These are phyloP conservation scores for Pseudomugil gertrudae DNA, from an alignment of 2,797 vertebrate genomes.

Conservation along the genomic window DNA sequence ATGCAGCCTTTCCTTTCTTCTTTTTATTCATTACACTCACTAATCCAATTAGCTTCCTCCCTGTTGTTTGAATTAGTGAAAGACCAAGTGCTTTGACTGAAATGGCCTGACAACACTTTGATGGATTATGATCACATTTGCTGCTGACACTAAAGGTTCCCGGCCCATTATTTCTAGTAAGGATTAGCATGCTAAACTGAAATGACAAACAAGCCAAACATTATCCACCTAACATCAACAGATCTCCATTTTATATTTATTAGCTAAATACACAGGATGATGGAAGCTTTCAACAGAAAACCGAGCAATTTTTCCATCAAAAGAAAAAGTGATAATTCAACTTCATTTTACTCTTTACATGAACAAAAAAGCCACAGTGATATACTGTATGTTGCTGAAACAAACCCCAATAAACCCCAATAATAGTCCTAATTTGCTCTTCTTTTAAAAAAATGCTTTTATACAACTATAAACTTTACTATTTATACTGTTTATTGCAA, in stretches of 20 bases:
- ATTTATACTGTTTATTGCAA: background rate
- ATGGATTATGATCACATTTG: conserved; percentile 1
- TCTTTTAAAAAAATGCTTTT: too few species aligned
- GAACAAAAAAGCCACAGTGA: too few species aligned
- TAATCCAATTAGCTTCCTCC: conserved; percentile 4
- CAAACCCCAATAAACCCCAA: too few species aligned
- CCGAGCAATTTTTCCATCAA: too few species aligned
- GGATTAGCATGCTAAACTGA: background rate
- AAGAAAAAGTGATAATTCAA: too few species aligned
- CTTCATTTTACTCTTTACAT: too few species aligned
- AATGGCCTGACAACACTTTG: background rate
- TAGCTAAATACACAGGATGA: background rate
- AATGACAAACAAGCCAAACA: background rate
- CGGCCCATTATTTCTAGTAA: background rate
- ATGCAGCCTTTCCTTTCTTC: background rate
- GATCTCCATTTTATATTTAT: background rate
- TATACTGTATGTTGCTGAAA: too few species aligned
- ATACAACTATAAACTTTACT: too few species aligned
- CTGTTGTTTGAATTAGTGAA: conserved; percentile 2
- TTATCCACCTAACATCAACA: background rate
- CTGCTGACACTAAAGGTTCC: background rate
- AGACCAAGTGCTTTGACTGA: background rate
- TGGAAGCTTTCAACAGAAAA: too few species aligned
- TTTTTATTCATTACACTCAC: background rate
- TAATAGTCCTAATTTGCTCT: too few species aligned